A percentile compares a stretch with the other conserved stretches of the same genome.
phyloP scores from a whole-genome alignment of 2,113 vertebrate species.

The Capricornis sumatraensis region DNA sequence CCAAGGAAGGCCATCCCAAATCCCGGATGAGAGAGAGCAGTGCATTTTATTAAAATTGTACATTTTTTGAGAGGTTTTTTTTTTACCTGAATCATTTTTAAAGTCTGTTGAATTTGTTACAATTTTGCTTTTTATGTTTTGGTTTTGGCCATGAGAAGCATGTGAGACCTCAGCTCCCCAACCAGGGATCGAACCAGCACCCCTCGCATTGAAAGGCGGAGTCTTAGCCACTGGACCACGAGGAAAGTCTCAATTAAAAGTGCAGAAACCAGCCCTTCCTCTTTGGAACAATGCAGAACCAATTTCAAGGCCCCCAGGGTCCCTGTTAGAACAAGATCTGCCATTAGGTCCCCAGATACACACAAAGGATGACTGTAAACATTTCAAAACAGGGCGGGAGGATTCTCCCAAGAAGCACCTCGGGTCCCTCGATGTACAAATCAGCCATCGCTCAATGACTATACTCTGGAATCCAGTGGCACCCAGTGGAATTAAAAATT shows the following conservation, averaged over 20 bases:
- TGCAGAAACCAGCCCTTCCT: slow-evolving; percentile 51
- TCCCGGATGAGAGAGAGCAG: slow-evolving; percentile 44
- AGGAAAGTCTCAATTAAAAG: slow-evolving; percentile 37
- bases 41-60: slow-evolving; percentile 65
- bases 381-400: not conserved
- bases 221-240: not conserved
- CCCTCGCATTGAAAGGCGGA: not conserved
- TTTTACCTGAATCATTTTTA: not conserved
- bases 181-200: not conserved
- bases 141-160: not conserved
- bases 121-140: not conserved
- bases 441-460: not conserved
- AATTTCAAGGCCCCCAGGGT: slow-evolving; percentile 55
- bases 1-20: slow-evolving; percentile 45
- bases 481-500: not conserved
- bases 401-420: not conserved
- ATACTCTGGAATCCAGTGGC: not conserved
- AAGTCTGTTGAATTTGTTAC: not conserved
- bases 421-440: not conserved
- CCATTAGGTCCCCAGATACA: accelerated
- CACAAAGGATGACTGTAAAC: not conserved
- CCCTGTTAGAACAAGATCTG: not conserved
- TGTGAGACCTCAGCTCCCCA: not conserved
- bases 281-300: slow-evolving; percentile 63
- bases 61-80: slow-evolving; percentile 25